A percentile compares a stretch with the other conserved stretches of the same genome.
phyloP scores from a whole-genome alignment of 2,888 invertebrate genomes.

The Cephus rjabovi region DNA sequence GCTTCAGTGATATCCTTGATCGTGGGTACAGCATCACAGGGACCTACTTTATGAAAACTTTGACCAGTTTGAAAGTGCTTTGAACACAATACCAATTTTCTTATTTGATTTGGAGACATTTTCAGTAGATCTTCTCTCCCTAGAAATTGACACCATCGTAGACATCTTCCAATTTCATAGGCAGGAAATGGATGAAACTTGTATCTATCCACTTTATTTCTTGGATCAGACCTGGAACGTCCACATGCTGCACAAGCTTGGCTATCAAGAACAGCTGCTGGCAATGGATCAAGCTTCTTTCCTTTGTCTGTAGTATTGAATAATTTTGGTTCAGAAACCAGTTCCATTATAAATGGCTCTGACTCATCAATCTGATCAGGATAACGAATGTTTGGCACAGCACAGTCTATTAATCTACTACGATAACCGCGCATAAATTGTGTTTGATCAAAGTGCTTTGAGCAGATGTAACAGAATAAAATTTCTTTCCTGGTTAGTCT shows the following conservation, averaged over 20 bases:
- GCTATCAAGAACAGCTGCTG: constrained; percentile 53
- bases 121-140: constrained; percentile 61
- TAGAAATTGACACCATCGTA: constrained; percentile 63
- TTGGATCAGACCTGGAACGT: constrained; percentile 55
- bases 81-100: constrained; percentile 61
- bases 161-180: constrained; percentile 62
- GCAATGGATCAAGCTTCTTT: constrained; percentile 48
- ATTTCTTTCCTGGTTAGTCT: constrained; percentile 63
- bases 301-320: constrained; percentile 38
- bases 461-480: constrained; percentile 62
- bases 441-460: constrained; percentile 58
- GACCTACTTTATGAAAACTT: constrained; percentile 57
- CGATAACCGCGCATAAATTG: constrained; percentile 56
- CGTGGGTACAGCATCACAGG: constrained; percentile 62
- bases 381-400: constrained; percentile 56
- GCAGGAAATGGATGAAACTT: constrained; percentile 65
- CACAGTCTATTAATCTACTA: constrained; percentile 53
- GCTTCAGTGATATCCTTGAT: constrained; percentile 46
- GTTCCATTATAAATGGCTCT: constrained; percentile 35
- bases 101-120: constrained; percentile 64
- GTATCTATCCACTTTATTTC: constrained; percentile 56
- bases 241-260: constrained; percentile 64
- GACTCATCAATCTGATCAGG: constrained; percentile 34
- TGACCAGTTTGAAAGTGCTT: constrained; percentile 61
- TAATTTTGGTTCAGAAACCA: constrained; percentile 34